A percentile compares a stretch with the other conserved stretches of the same genome.
phyloP scores from a whole-genome alignment of 1,140 invertebrate species.

The Phymorhynchus buccinoides region DNA sequence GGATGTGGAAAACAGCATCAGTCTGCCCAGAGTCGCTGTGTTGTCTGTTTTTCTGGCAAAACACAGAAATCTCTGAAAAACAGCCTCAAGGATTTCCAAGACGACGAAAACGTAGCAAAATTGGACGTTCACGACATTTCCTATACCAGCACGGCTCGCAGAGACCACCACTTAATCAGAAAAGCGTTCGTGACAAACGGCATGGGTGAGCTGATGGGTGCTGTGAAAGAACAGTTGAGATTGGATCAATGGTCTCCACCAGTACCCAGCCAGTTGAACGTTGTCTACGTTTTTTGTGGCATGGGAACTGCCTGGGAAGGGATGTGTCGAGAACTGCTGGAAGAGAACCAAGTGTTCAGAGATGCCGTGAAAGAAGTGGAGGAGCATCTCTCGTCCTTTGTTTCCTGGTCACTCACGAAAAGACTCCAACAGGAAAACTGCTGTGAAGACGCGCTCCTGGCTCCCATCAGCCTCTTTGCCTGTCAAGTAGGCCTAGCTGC shows the following conservation, averaged over 20 bases:
- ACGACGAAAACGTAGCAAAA: background rate
- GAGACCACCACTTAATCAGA: slow-evolving; percentile 48
- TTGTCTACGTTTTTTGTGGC: slow-evolving; percentile 61
- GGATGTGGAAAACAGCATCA: slow-evolving; percentile 53
- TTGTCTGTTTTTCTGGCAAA: slow-evolving; percentile 43
- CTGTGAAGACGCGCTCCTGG: slow-evolving; percentile 47
- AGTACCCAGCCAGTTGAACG: background rate
- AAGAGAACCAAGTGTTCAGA: slow-evolving; percentile 37
- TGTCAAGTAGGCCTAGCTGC: slow-evolving; percentile 55
- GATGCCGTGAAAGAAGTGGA: slow-evolving; percentile 49
- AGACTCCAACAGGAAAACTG: slow-evolving; percentile 39
- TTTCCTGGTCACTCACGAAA: slow-evolving; percentile 46
- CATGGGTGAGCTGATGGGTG: slow-evolving; percentile 33
- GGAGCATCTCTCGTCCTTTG: slow-evolving; percentile 33
- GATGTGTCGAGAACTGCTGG: slow-evolving; percentile 54
- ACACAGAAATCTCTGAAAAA: slow-evolving; percentile 33
- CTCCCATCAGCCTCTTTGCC: slow-evolving; percentile 59
- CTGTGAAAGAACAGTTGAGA: background rate
- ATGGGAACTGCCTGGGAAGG: slow-evolving; percentile 57
- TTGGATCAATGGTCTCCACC: background rate
- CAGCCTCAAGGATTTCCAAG: slow-evolving; percentile 33
- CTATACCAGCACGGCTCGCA: slow-evolving; percentile 48
- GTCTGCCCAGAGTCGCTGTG: slow-evolving; percentile 43
- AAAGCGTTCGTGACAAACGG: slow-evolving; percentile 40
- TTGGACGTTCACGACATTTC: slow-evolving; percentile 45